Evolutionary conservation across 2,888 invertebrate species (phyloP).

Genomic region (Baccha elongata): DNA sequence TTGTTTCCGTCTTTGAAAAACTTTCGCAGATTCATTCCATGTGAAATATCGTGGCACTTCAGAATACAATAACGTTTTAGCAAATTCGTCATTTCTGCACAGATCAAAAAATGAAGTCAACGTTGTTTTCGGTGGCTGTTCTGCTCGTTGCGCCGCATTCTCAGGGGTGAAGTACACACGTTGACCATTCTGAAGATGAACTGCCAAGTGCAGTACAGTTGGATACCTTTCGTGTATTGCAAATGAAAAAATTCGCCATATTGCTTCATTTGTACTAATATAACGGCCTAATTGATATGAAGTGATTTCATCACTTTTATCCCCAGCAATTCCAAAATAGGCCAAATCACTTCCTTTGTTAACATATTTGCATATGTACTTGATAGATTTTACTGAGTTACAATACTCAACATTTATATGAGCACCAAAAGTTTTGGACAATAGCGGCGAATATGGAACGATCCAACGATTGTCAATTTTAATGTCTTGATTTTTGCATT

Average conservation of each 20-base stretch:
- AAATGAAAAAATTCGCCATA: conserved; percentile 42
- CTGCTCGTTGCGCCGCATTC: conserved; percentile 74
- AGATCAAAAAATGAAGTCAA: conserved; percentile 78
- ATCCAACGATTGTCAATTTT: conserved; percentile 4
- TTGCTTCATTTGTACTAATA: conserved; percentile 31
- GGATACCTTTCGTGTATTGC: conserved; percentile 57
- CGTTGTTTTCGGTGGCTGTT: conserved; percentile 73
- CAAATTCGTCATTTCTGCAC: conserved; percentile 77
- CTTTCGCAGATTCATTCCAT: conserved; percentile 77
- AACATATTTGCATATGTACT: too few species aligned
- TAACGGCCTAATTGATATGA: conserved; percentile 57
- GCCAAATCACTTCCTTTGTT: neutral
- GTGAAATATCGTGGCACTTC: conserved; percentile 77
- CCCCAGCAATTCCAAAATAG: neutral
- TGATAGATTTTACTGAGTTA: too few species aligned
- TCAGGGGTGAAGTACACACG: conserved; percentile 1
- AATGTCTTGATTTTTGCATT: neutral
- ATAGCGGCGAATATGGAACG: neutral
- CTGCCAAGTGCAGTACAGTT: conserved; percentile 34
- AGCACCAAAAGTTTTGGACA: neutral
- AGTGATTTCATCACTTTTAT: neutral
- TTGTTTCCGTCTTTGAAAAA: conserved; percentile 77
- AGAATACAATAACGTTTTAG: conserved; percentile 78
- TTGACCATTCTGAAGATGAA: neutral
- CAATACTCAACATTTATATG: neutral